These are phyloP conservation scores for Papilio helenus DNA, from an alignment of 1,140 invertebrate genomes.

Conservation along the genomic window DNA sequence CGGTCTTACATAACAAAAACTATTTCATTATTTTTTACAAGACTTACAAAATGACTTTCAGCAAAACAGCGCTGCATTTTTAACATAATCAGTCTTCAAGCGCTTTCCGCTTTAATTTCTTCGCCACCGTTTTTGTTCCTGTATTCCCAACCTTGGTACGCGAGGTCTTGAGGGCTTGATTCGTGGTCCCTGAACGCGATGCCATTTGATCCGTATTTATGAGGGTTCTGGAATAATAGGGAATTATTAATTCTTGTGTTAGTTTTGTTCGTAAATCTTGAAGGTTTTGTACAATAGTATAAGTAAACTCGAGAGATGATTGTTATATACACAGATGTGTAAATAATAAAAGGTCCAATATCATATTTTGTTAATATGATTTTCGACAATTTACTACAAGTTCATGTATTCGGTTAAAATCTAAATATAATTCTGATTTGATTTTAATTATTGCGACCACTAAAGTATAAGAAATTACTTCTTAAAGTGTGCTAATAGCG, in stretches of 20 bases:
- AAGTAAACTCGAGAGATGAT: too few relatives aligned
- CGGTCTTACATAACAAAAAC: neutral
- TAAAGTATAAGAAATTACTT: too few relatives aligned
- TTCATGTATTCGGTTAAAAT: too few relatives aligned
- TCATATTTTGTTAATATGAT: too few relatives aligned
- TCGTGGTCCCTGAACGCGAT: conserved; percentile 87
- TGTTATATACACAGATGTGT: too few relatives aligned
- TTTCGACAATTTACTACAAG: too few relatives aligned
- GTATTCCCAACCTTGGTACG: conserved; percentile 85
- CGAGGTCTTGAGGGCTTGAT: conserved; percentile 86
- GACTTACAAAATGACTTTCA: neutral
- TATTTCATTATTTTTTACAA: neutral
- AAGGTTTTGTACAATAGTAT: neutral
- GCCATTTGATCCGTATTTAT: conserved; percentile 80
- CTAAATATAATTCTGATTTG: too few relatives aligned
- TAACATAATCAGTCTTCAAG: conserved; percentile 54
- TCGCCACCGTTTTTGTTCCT: conserved; percentile 74
- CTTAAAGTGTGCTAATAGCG: too few relatives aligned
- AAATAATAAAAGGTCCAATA: too few relatives aligned
- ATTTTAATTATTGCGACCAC: too few relatives aligned
- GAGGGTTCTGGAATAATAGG: conserved; percentile 62
- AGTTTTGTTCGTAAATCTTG: neutral
- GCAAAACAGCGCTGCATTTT: neutral
- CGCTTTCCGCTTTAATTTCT: conserved; percentile 73
- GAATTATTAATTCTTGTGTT: conserved; percentile 1